These are phyloP conservation scores for Notothenia rossii DNA, from an alignment of 2,113 vertebrate species.

Conservation along the genomic window DNA sequence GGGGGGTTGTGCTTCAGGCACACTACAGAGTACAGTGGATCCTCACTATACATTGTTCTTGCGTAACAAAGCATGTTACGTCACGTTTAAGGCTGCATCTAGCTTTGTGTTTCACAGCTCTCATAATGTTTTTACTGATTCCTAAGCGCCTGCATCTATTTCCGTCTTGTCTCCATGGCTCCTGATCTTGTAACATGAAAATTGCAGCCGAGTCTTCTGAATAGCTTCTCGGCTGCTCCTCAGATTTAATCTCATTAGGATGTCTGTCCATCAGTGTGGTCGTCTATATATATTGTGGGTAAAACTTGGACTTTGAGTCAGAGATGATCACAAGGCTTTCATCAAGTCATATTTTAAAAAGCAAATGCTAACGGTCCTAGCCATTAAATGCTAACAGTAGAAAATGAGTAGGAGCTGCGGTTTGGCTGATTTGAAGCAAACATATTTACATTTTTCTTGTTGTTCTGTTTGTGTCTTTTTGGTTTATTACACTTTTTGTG, in stretches of 20 bases:
- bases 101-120: slow-evolving; percentile 42
- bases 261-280: background rate
- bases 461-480: too few species aligned
- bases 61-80: slow-evolving; percentile 30
- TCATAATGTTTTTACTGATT: slow-evolving; percentile 45
- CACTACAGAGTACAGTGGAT: slow-evolving; percentile 23
- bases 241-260: slow-evolving; percentile 18
- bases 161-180: slow-evolving; percentile 54
- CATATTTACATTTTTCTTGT: too few species aligned
- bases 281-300: too few species aligned
- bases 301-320: too few species aligned
- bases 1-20: slow-evolving; percentile 19
- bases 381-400: too few species aligned
- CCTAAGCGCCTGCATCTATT: slow-evolving; percentile 57
- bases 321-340: too few species aligned
- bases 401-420: too few species aligned
- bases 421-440: too few species aligned
- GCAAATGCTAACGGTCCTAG: too few species aligned
- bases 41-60: slow-evolving; percentile 40
- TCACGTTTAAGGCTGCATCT: slow-evolving; percentile 36
- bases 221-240: slow-evolving; percentile 3
- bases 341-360: too few species aligned
- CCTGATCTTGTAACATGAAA: slow-evolving; percentile 31
- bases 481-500: too few species aligned
- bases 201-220: slow-evolving; percentile 25